Conservation (phyloP, 2,888 invertebrate genomes). For the Tetramorium bicarinatum region DNA sequence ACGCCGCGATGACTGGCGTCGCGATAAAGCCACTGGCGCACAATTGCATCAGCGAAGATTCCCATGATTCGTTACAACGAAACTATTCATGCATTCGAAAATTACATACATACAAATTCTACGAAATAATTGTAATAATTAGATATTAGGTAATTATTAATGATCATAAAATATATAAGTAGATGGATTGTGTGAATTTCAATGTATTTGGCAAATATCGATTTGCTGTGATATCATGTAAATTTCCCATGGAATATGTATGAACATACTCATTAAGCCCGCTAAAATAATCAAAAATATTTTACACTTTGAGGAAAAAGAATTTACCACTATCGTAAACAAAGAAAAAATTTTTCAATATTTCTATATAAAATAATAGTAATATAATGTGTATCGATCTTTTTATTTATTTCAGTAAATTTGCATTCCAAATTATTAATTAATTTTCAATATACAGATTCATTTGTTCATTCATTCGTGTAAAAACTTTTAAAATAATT, state of each 20-base stretch:
- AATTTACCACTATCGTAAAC: background rate
- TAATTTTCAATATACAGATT: background rate
- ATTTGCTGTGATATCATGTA: background rate
- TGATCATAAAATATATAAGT: background rate
- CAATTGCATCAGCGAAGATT: background rate
- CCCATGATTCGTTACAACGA: slow-evolving; percentile 5
- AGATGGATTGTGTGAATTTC: background rate
- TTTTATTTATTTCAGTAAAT: background rate
- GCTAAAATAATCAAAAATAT: background rate
- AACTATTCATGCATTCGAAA: background rate
- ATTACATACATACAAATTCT: background rate
- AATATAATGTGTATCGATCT: background rate
- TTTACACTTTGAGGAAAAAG: background rate
- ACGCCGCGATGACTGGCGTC: slow-evolving; percentile 3
- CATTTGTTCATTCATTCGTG: background rate
- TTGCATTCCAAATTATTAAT: background rate
- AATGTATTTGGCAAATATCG: slow-evolving; percentile 22
- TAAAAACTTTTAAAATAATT: background rate
- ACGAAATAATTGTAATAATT: slow-evolving; percentile 1
- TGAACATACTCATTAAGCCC: background rate
- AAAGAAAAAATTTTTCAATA: background rate
- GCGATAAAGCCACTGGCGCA: slow-evolving; percentile 16
- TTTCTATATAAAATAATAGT: background rate
- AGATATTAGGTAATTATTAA: background rate
- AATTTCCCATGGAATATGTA: slow-evolving; percentile 34